Evolutionary conservation across 2,113 vertebrate genomes (phyloP).

Genomic region (Nerophis ophidion): DNA sequence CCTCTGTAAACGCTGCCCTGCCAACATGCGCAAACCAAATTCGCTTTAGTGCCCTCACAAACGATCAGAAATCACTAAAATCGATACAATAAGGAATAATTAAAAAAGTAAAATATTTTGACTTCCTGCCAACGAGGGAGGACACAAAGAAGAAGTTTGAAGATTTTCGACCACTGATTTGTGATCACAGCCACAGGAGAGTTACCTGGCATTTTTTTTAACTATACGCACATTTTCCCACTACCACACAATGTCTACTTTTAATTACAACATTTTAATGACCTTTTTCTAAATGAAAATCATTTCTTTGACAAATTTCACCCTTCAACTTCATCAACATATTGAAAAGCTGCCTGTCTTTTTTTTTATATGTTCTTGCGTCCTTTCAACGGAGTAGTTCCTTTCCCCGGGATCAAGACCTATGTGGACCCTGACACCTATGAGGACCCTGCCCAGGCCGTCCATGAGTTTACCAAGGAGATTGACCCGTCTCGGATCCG

Average conservation of each 20-base stretch:
- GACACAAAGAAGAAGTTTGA: too few species aligned
- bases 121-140: too few species aligned
- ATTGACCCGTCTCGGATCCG: conserved; percentile 92
- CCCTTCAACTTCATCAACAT: background rate
- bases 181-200: too few species aligned
- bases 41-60: too few species aligned
- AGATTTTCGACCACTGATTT: too few species aligned
- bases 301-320: conserved; percentile 1
- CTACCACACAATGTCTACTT: background rate
- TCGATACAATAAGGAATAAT: too few species aligned
- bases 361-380: background rate
- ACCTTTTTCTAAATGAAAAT: background rate
- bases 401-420: conserved; percentile 85
- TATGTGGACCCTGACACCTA: conserved; percentile 95
- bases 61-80: too few species aligned
- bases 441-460: conserved; percentile 88
- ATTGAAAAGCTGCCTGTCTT: background rate
- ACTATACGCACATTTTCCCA: too few species aligned
- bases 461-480: conserved; percentile 96
- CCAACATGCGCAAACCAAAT: too few species aligned
- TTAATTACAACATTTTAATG: conserved; percentile 6
- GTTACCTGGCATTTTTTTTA: too few species aligned
- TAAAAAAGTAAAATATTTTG: too few species aligned
- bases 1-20: too few species aligned
- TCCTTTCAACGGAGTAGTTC: conserved; percentile 66